These are phyloP conservation scores for Pseudorhiza aurosa DNA, from an alignment of 30 jellyfish, hydroid and myxozoan species.

Conservation along the genomic window DNA sequence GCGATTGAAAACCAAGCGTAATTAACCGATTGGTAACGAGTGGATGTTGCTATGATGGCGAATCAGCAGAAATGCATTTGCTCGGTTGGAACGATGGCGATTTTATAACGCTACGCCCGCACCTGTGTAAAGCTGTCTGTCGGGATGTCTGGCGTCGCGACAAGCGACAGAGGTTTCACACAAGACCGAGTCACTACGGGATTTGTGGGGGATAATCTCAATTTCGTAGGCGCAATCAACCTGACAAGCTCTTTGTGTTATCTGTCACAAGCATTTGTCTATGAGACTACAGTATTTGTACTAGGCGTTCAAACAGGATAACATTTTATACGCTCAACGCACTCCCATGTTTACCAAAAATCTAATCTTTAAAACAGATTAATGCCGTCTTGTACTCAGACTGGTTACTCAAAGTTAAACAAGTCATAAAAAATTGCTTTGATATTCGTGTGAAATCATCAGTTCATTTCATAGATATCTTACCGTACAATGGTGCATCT, in stretches of 20 bases:
- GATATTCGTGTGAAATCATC: neutral
- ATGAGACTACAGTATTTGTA: constrained; percentile 64
- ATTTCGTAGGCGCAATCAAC: constrained; percentile 55
- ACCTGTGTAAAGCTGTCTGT: constrained; percentile 67
- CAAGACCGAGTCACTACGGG: constrained; percentile 23
- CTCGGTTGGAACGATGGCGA: constrained; percentile 13
- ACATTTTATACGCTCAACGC: neutral
- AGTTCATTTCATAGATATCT: too few relatives aligned
- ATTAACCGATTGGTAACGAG: too few relatives aligned
- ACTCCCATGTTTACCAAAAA: neutral
- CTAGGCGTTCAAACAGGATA: constrained; percentile 1
- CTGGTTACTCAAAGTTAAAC: too few relatives aligned
- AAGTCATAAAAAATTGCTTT: too few relatives aligned
- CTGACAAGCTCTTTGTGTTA: constrained; percentile 46
- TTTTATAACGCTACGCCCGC: constrained; percentile 37
- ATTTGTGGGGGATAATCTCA: constrained; percentile 48
- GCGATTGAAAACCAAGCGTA: too few relatives aligned
- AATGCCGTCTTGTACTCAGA: too few relatives aligned
- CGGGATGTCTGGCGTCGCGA: constrained; percentile 77
- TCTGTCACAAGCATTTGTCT: constrained; percentile 62
- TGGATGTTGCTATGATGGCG: too few relatives aligned
- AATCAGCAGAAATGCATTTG: too few relatives aligned
- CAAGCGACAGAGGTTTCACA: constrained; percentile 58
- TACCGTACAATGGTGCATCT: too few relatives aligned
- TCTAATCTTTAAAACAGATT: too few relatives aligned